Percentiles rank a stretch among this genome's conserved stretches.
phyloP scores from a whole-genome alignment of 2,888 invertebrate species.

The Drosophila rubida region DNA sequence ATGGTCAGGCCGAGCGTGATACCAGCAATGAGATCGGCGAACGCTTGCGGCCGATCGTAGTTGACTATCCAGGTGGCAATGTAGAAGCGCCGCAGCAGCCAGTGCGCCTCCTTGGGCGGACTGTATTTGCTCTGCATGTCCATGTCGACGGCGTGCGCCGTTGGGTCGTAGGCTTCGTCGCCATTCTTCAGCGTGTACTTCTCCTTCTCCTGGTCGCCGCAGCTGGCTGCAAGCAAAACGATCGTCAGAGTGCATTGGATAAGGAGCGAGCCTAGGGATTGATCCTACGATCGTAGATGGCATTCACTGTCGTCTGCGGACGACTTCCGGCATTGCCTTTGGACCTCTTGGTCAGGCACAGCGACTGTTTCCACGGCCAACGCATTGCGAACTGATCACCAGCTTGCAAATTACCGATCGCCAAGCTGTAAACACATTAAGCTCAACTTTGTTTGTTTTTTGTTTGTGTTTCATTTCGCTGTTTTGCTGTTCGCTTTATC shows the following conservation, averaged over 20 bases:
- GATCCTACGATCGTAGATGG: conserved; percentile 70
- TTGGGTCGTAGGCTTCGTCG: conserved; percentile 46
- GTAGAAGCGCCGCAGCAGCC: conserved; percentile 85
- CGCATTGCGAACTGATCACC: conserved; percentile 75
- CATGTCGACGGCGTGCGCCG: conserved; percentile 56
- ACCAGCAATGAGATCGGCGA: conserved; percentile 94
- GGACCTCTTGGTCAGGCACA: conserved; percentile 41
- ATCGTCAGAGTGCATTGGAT: neutral
- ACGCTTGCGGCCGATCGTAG: conserved; percentile 89
- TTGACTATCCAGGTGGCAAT: conserved; percentile 88
- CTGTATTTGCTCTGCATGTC: conserved; percentile 70
- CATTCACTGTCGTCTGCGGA: conserved; percentile 34
- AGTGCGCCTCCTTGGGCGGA: conserved; percentile 68
- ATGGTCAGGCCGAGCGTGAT: conserved; percentile 95
- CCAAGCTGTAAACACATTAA: conserved; percentile 40
- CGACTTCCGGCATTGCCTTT: neutral
- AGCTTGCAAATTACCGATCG: conserved; percentile 39
- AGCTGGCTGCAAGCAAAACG: conserved; percentile 52
- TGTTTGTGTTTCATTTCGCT: too few relatives aligned
- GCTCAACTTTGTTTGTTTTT: conserved; percentile 35
- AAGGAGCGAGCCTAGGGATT: neutral
- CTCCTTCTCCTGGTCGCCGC: conserved; percentile 63
- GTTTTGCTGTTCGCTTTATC: conserved; percentile 1
- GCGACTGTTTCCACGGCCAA: conserved; percentile 74
- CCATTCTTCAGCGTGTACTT: conserved; percentile 63